A percentile compares a stretch with the other conserved stretches of the same genome.
phyloP scores from a whole-genome alignment of 1,140 invertebrate genomes.

The Anoplophora glabripennis region DNA sequence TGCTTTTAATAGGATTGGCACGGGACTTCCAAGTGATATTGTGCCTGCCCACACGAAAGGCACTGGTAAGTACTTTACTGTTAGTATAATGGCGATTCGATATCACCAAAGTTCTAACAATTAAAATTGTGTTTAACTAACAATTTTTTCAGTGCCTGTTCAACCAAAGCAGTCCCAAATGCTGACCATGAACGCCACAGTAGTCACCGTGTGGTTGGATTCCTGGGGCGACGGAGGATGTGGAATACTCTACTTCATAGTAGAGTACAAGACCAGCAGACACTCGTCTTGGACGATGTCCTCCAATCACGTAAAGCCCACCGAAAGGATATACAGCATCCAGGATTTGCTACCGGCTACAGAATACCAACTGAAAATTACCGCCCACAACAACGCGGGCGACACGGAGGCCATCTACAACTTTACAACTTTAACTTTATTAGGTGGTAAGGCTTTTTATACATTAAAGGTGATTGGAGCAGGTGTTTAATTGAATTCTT shows the following conservation, averaged over 20 bases:
- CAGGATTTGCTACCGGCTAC: constrained; percentile 79
- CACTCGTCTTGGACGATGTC: constrained; percentile 66
- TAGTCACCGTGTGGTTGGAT: constrained; percentile 83
- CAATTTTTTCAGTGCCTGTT: constrained; percentile 61
- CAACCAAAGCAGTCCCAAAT: constrained; percentile 80
- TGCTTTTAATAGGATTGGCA: constrained; percentile 84
- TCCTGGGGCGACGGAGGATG: constrained; percentile 88
- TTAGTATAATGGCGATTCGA: no score
- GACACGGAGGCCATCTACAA: constrained; percentile 84
- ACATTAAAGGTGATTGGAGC: background rate
- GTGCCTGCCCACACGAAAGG: constrained; percentile 81
- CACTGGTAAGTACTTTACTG: constrained; percentile 53
- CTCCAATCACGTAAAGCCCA: constrained; percentile 72
- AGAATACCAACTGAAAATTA: constrained; percentile 81
- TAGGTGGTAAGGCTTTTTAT: constrained; percentile 59
- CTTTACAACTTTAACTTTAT: constrained; percentile 74
- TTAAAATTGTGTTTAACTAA: no score
- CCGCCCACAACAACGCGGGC: constrained; percentile 90
- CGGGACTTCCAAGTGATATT: constrained; percentile 82
- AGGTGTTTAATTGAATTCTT: constrained; percentile 33
- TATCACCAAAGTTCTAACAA: no score
- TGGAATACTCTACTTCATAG: constrained; percentile 81
- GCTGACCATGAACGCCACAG: constrained; percentile 83
- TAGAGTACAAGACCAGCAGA: constrained; percentile 64
- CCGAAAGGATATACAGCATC: constrained; percentile 74